Evolutionary conservation across 2,888 invertebrate species (phyloP).

Genomic region (Frankliniella fusca): DNA sequence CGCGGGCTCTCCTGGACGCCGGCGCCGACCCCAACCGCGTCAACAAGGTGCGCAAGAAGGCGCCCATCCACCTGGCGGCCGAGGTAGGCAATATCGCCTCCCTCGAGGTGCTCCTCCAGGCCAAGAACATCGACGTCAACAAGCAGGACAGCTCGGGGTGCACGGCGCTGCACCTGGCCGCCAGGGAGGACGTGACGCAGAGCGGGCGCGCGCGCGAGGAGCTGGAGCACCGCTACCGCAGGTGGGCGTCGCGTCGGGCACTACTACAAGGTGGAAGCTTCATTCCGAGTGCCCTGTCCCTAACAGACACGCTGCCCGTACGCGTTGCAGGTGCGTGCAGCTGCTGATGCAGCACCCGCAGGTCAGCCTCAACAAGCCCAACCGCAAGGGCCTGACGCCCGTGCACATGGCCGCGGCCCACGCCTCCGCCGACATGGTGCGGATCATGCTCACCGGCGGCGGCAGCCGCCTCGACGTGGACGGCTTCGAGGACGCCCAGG

Average conservation of each 20-base stretch:
- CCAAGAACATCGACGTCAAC: conserved; percentile 50
- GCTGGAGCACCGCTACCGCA: conserved; percentile 15
- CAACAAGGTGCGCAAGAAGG: conserved; percentile 55
- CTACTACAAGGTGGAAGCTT: too few relatives aligned
- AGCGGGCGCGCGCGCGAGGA: conserved; percentile 10
- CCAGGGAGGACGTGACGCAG: conserved; percentile 50
- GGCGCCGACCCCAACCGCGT: conserved; percentile 60
- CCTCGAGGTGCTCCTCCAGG: conserved; percentile 49
- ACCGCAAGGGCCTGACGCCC: conserved; percentile 44
- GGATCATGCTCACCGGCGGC: conserved; percentile 54
- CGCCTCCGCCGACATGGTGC: conserved; percentile 52
- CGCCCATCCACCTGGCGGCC: conserved; percentile 64
- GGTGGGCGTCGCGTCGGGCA: neutral
- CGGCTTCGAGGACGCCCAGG: conserved; percentile 51
- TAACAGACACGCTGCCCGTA: neutral
- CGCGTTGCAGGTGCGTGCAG: conserved; percentile 37
- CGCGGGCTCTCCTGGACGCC: conserved; percentile 55
- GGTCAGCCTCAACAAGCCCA: conserved; percentile 44
- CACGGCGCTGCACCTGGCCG: conserved; percentile 53
- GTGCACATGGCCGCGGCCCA: conserved; percentile 47
- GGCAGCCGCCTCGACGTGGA: conserved; percentile 54
- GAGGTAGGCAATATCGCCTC: conserved; percentile 53
- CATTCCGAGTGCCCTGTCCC: neutral
- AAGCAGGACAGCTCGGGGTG: conserved; percentile 52
- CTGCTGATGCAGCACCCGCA: conserved; percentile 42